Base-by-base conservation (phyloP, 2,888 invertebrate genomes). In the Aleiodes alternator region DNA sequence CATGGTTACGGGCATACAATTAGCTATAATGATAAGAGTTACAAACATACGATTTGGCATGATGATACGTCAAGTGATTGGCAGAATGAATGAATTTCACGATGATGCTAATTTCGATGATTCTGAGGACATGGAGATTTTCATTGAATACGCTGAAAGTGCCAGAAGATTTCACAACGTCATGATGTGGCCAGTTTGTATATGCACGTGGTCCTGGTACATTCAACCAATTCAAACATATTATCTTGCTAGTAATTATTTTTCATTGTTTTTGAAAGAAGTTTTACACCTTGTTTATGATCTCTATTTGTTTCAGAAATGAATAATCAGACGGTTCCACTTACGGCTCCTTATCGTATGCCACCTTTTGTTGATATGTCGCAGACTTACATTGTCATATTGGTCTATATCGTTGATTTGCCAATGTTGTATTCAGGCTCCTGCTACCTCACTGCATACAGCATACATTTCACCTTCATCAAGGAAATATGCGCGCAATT, bases 401-500 rank as follows among this genome's bases (percentile, higher is more conserved):
- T 70, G 7, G 11, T 75, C 6, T 55, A 64, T 14, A 48, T 75
- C 6, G 29, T 43, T 34, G 29, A 75, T 53, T 8, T 66, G 31
- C 70, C 70, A 9, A 7, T 66, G 14, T 3, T 29, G 7, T 73
- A 48, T 4, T 14, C 48, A 6, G 31, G 48, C 12, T 5, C 14
- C 2, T 57, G 48, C 11, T 51, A 57, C 16, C 16, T 68, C 4
- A 7, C n/a, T 1, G n/a, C 73, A 14, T 68, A 31, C 9, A 23
- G 31, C 6, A 75, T 73, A 34, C 50, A 78, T 3, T 73, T 77
- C 38, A 59, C 75, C 0, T 23, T 77, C 29, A 31, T 78, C n/a
- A 72, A 75, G 50, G 69, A 78, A 66, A 76, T 78, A 2, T 76
- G 78, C 23, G 75, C 75, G 38, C 73, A 76, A 71, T 56, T 80